These are phyloP conservation scores for Bagarius yarrelli DNA, from an alignment of 2,113 vertebrate genomes.

Conservation along the genomic window DNA sequence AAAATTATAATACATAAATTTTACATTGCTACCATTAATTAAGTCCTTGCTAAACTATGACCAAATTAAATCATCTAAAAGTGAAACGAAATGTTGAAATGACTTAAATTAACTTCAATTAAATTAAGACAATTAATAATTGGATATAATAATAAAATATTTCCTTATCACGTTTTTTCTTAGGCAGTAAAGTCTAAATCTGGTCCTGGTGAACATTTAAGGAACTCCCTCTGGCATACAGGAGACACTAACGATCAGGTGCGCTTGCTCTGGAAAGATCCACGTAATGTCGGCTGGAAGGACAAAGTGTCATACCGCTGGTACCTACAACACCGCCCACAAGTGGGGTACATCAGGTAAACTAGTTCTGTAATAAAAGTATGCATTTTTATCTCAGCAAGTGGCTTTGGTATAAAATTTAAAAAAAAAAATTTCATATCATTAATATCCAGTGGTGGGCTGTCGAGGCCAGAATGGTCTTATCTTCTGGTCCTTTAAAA, in stretches of 20 bases:
- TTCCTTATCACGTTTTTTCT: not conserved
- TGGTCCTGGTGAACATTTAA: conserved; percentile 91
- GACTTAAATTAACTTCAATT: too few species aligned
- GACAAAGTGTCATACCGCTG: conserved; percentile 98
- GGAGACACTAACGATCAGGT: conserved; percentile 96
- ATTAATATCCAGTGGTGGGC: not conserved
- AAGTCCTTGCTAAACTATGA: not conserved
- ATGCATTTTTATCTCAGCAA: too few species aligned
- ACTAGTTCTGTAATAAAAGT: not conserved
- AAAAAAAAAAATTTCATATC: not conserved
- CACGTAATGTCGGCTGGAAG: conserved; percentile 96
- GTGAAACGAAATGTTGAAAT: not conserved
- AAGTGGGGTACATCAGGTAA: conserved; percentile 95
- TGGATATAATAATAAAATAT: not conserved
- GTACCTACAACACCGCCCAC: conserved; percentile 96
- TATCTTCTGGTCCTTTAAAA: too few species aligned
- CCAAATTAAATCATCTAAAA: not conserved
- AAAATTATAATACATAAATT: too few species aligned
- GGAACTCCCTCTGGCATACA: conserved; percentile 97
- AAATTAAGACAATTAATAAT: too few species aligned
- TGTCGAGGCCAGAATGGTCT: too few species aligned
- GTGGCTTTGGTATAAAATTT: too few species aligned
- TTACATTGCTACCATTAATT: not conserved
- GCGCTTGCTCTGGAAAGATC: conserved; percentile 96
- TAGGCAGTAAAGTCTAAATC: conserved; percentile 95